Percentiles rank a stretch among this genome's conserved stretches.
These are phyloP conservation scores for Oxygymnocypris stewartii DNA, from an alignment of 2,113 vertebrate genomes.

Conservation along the genomic window DNA sequence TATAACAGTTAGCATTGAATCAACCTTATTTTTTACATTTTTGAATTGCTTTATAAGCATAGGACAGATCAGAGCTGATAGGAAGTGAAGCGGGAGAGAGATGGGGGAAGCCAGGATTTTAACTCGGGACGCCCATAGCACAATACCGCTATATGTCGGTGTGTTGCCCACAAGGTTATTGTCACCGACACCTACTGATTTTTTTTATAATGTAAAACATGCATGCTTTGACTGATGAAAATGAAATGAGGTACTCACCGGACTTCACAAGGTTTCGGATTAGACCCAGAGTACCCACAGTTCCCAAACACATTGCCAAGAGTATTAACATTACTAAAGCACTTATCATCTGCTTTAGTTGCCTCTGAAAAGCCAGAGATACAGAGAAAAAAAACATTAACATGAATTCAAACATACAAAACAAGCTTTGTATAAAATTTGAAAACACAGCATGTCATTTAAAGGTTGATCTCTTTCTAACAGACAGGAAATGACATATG, in stretches of 20 bases:
- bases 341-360: constrained; percentile 77
- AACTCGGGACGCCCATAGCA: no score
- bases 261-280: constrained; percentile 63
- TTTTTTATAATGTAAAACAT: background rate
- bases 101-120: no score
- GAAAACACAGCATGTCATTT: background rate
- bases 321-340: constrained; percentile 75
- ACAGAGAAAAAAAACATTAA: background rate
- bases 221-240: background rate
- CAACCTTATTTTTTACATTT: no score
- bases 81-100: no score
- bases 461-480: no score
- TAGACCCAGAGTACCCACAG: constrained; percentile 71
- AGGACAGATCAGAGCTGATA: no score
- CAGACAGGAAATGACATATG: background rate
- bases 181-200: background rate
- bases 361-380: constrained; percentile 67
- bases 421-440: background rate
- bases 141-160: no score
- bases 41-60: no score
- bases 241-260: constrained; percentile 72
- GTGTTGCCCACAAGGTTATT: no score
- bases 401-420: constrained; percentile 3
- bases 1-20: no score
- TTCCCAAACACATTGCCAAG: constrained; percentile 82